These are phyloP conservation scores for Dendroctonus valens DNA, from an alignment of 1,140 invertebrate genomes.

Conservation along the genomic window DNA sequence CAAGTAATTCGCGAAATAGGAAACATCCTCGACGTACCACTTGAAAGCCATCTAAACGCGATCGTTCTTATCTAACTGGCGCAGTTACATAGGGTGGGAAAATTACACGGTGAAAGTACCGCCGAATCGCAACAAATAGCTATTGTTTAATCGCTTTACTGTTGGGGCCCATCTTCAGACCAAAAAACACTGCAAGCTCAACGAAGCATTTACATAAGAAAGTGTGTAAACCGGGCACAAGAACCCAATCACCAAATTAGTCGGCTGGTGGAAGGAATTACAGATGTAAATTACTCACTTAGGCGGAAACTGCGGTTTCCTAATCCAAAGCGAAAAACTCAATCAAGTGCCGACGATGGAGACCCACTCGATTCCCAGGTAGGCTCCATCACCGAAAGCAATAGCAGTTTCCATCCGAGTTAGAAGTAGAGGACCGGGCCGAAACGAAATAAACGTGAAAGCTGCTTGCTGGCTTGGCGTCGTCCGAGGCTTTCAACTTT, in stretches of 20 bases:
- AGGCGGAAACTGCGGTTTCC: no score
- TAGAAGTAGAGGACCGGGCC: slow-evolving; percentile 4
- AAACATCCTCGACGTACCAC: no score
- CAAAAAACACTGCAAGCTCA: no score
- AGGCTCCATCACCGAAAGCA: slow-evolving; percentile 7
- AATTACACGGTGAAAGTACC: background rate
- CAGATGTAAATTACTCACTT: no score
- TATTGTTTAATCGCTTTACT: background rate
- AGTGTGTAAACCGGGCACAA: no score
- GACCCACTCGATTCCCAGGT: background rate
- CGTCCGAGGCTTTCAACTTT: slow-evolving; percentile 17
- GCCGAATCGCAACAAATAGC: background rate
- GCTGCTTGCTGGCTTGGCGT: background rate
- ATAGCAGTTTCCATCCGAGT: slow-evolving; percentile 5
- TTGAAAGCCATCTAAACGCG: no score
- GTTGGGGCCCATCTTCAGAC: no score
- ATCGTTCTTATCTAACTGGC: no score
- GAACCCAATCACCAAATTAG: no score
- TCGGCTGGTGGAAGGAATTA: no score
- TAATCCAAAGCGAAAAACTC: background rate
- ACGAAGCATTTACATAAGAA: no score
- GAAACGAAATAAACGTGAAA: slow-evolving; percentile 16
- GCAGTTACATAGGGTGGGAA: background rate
- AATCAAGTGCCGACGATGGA: background rate
- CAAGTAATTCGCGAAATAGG: no score